These are phyloP conservation scores for Chrysolina oricalcia DNA, from an alignment of 2,888 invertebrate genomes.

Conservation along the genomic window DNA sequence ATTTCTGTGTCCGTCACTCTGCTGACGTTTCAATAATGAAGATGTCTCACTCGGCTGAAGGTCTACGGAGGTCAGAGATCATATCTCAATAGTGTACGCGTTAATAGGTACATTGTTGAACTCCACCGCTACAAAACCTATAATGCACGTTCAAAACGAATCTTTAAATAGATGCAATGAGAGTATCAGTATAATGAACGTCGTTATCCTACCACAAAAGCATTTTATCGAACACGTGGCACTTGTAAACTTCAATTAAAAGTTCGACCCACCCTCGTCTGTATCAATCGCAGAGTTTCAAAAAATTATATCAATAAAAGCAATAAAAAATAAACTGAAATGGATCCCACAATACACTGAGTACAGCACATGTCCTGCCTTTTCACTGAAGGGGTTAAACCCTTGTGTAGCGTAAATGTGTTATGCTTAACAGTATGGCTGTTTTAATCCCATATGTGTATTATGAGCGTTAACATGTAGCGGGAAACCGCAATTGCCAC, in stretches of 20 bases:
- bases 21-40: constrained; percentile 20
- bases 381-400: constrained; percentile 35
- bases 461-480: constrained; percentile 18
- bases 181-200: constrained; percentile 8
- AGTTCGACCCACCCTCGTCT: constrained; percentile 7
- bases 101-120: constrained; percentile 43
- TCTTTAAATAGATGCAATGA: background rate
- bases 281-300: constrained; percentile 8
- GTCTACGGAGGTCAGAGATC: constrained; percentile 42
- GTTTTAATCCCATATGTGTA: constrained; percentile 41
- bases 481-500: constrained; percentile 34
- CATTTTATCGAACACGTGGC: constrained; percentile 8
- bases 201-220: constrained; percentile 16
- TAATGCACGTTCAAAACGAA: background rate
- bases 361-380: constrained; percentile 10
- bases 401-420: constrained; percentile 40
- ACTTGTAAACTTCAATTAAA: constrained; percentile 16
- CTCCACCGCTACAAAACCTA: constrained; percentile 22
- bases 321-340: constrained; percentile 4
- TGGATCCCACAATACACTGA: constrained; percentile 13
- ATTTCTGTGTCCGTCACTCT: constrained; percentile 5
- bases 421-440: constrained; percentile 42
- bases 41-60: constrained; percentile 18
- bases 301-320: constrained; percentile 5
- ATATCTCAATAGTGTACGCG: constrained; percentile 41